A percentile compares a stretch with the other conserved stretches of the same genome.
phyloP scores from a whole-genome alignment of 2,797 vertebrate species.

The Eulemur coronatus region DNA sequence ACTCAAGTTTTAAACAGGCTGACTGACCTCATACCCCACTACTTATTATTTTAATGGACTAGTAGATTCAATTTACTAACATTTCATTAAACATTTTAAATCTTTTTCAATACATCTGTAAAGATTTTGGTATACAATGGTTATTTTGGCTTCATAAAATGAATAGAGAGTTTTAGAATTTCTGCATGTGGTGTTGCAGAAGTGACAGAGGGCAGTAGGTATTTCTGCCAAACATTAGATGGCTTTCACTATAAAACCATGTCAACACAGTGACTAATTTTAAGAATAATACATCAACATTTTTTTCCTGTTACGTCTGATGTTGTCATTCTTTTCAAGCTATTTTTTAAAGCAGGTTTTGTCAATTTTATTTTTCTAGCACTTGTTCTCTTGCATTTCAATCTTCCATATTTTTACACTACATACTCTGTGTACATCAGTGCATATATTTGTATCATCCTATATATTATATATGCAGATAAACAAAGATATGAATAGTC shows the following conservation, averaged over 20 bases:
- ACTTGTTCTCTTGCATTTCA: background rate
- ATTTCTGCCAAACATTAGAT: background rate
- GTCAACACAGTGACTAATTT: background rate
- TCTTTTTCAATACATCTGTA: background rate
- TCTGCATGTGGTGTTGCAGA: background rate
- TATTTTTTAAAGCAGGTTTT: background rate
- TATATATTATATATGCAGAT: background rate
- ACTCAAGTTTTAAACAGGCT: background rate
- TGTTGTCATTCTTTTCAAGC: background rate
- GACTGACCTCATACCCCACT: background rate
- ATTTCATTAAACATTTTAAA: background rate
- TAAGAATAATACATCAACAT: background rate
- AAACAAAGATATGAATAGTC: background rate
- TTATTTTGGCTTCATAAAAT: background rate
- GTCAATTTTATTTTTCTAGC: conserved; percentile 13
- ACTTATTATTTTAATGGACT: background rate
- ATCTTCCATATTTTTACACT: background rate
- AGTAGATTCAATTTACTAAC: background rate
- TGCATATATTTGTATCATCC: background rate
- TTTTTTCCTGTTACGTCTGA: background rate
- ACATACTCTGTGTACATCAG: background rate
- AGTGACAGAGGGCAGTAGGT: background rate
- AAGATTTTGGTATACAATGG: background rate
- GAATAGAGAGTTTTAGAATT: background rate
- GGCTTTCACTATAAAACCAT: background rate